phyloP scores from a whole-genome alignment of 2,113 vertebrate species.

The Eubucco bourcierii region DNA sequence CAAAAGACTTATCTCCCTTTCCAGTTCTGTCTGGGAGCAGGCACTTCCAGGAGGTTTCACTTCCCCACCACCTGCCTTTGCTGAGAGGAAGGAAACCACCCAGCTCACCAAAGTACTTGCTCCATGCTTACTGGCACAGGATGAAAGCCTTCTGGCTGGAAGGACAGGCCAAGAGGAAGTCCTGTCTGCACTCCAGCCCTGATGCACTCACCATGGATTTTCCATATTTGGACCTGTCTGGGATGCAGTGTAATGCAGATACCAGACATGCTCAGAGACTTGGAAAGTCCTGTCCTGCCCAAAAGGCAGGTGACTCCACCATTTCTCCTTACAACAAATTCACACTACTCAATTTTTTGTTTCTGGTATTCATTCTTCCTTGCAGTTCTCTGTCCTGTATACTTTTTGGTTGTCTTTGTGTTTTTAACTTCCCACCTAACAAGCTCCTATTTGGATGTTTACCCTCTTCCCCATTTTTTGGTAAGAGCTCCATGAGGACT shows the following conservation, averaged over 20 bases:
- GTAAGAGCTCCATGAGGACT: background rate
- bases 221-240: background rate
- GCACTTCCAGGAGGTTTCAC: background rate
- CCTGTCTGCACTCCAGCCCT: background rate
- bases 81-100: background rate
- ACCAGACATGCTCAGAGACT: background rate
- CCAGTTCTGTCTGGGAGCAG: background rate
- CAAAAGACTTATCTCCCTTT: rapidly evolving
- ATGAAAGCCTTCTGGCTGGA: background rate
- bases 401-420: background rate
- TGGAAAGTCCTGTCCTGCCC: background rate
- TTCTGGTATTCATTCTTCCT: background rate
- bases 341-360: background rate
- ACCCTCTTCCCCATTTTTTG: background rate
- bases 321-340: background rate
- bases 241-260: background rate
- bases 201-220: rapidly evolving
- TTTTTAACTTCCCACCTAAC: background rate
- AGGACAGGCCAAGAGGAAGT: background rate
- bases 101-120: background rate
- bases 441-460: background rate
- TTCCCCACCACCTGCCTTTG: background rate
- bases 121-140: rapidly evolving
- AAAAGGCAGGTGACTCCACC: background rate
- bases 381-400: background rate